Conservation (phyloP, 2,888 invertebrate species). For the Agriopis aurantiaria region DNA sequence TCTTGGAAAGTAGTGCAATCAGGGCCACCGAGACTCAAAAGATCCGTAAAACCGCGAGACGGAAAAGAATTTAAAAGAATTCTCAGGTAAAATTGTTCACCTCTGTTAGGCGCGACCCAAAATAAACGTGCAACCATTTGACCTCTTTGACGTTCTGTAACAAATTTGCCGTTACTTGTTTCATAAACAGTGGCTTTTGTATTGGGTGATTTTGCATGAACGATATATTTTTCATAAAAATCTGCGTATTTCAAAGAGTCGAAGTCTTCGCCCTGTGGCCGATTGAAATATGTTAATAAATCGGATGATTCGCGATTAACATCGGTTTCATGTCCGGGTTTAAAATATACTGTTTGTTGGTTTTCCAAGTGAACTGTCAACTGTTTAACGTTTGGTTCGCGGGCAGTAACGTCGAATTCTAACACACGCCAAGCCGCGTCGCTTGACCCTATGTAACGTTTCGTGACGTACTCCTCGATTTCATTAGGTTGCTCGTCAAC, state of each 20-base stretch:
- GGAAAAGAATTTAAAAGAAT: slow-evolving; percentile 7
- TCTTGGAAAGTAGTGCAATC: background rate
- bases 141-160: slow-evolving; percentile 20
- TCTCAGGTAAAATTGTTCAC: slow-evolving; percentile 32
- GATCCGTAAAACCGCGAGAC: background rate
- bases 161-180: slow-evolving; percentile 16
- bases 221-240: background rate
- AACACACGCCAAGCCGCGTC: slow-evolving; percentile 26
- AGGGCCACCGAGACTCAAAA: background rate
- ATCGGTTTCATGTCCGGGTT: background rate
- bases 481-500: background rate
- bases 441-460: slow-evolving; percentile 13
- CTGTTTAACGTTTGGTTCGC: slow-evolving; percentile 23
- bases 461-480: slow-evolving; percentile 6
- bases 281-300: slow-evolving; percentile 22
- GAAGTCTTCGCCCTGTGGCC: slow-evolving; percentile 17
- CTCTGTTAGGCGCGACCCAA: slow-evolving; percentile 29
- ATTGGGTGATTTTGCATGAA: background rate
- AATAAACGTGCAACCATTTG: slow-evolving; percentile 18
- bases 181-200: slow-evolving; percentile 1
- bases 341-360: slow-evolving; percentile 19
- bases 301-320: background rate
- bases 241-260: background rate
- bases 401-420: slow-evolving; percentile 22
- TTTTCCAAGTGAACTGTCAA: slow-evolving; percentile 2